Base-by-base conservation (phyloP, 2,888 invertebrate genomes). In the Polylopha cassiicola region DNA sequence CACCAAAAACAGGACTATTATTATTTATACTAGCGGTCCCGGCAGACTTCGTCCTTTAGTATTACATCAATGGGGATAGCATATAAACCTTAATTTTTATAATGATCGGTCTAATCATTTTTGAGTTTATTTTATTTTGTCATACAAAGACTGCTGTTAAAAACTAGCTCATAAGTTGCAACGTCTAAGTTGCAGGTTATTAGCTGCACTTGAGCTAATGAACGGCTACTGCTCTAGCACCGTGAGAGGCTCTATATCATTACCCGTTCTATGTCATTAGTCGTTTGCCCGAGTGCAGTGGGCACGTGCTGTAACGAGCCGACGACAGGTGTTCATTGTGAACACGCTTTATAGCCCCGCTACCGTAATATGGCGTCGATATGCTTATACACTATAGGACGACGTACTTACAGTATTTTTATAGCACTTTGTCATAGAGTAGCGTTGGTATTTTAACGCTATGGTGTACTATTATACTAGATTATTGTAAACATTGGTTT, bases 191-290 rank as follows among this genome's bases (percentile, higher is more conserved):
- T 53, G 53, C 52, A 46, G 51, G 55, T 59, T 58, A 64, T 63
- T 63, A 59, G 54, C 34, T 45, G 47, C 46, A 49, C 51, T 57
- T 53, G 45, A 50, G 41, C 50, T 64, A 65, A 67, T 70, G 52
- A 65, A 58, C 52, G 61, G 59, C 51, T 58, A 50, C 55, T 53
- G 56, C 48, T 55, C 64, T 52, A 4, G 20, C 29, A 27, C 24
- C 20, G 37, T 31, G 30, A 24, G 33, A 32, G 17, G 29, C 16
- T 49, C 58, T 65, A 52, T 73, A 59, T 72, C 61, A 73, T 73
- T 73, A 73, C 61, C 28, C 18, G 28, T 53, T 50, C 58, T 64
- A 51, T 73, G 58, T 72, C 60, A 73, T 73, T 71, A 72, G 61
- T 53, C 46, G n/a, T n/a, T n/a, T n/a, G 52, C 44, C 39, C 18